Percentiles rank a stretch among this genome's conserved stretches.
Conservation (phyloP, 2,113 vertebrate genomes). For the Strix aluco region DNA sequence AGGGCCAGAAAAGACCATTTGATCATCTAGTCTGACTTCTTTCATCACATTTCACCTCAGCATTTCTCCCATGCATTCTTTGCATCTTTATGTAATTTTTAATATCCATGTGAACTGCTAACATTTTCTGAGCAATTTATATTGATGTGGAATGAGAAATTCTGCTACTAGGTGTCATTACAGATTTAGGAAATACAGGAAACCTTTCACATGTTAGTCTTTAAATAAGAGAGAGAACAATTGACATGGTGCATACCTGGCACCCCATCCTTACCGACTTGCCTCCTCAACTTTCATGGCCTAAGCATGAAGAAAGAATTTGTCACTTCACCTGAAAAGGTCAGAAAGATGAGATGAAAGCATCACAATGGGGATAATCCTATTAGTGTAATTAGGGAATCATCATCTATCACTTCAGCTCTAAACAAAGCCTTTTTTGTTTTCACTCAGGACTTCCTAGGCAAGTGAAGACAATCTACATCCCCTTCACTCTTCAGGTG, state of each 20-base stretch:
- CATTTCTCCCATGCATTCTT: neutral
- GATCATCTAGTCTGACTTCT: neutral
- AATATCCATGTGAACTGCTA: neutral
- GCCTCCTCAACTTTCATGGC: slow-evolving; percentile 64
- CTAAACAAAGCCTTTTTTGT: slow-evolving; percentile 55
- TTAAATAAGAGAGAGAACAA: slow-evolving; percentile 27
- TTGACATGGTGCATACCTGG: slow-evolving; percentile 22
- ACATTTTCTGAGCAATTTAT: neutral
- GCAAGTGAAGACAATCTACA: neutral
- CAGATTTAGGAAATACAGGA: neutral
- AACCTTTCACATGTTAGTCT: neutral
- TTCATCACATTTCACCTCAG: neutral
- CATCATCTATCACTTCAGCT: slow-evolving; percentile 57
- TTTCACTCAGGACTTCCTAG: neutral
- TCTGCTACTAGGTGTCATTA: neutral
- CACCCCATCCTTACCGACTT: neutral
- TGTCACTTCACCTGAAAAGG: slow-evolving; percentile 58
- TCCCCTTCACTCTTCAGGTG: neutral
- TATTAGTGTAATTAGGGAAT: slow-evolving; percentile 69
- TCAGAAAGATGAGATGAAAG: slow-evolving; percentile 70
- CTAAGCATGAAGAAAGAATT: slow-evolving; percentile 41
- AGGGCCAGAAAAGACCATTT: neutral
- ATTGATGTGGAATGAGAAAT: neutral
- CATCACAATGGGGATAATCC: slow-evolving; percentile 63
- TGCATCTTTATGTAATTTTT: neutral